Percentiles rank a stretch among this genome's conserved stretches.
These are phyloP conservation scores for Tenthredo livida DNA, from an alignment of 2,888 invertebrate genomes.

Conservation along the genomic window DNA sequence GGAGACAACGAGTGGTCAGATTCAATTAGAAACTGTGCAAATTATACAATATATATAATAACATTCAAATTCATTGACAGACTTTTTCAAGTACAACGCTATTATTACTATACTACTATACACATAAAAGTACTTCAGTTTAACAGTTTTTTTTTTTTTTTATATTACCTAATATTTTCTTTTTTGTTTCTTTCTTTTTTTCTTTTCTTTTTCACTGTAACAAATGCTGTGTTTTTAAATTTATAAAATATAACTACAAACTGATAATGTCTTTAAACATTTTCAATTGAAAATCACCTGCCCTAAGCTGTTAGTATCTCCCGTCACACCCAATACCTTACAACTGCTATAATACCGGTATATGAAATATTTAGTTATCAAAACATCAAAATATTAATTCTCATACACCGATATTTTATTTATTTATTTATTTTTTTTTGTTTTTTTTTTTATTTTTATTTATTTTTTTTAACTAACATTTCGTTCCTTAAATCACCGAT, in stretches of 20 bases:
- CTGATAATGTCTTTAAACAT: slow-evolving; percentile 27
- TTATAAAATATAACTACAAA: slow-evolving; percentile 48
- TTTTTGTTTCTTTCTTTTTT: neutral
- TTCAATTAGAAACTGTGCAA: slow-evolving; percentile 22
- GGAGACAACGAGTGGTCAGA: slow-evolving; percentile 29
- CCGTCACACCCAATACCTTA: slow-evolving; percentile 44
- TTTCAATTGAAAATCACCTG: slow-evolving; percentile 33
- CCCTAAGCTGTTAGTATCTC: slow-evolving; percentile 39
- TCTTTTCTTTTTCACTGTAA: neutral
- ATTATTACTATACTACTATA: slow-evolving; percentile 35
- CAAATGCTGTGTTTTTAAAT: slow-evolving; percentile 28
- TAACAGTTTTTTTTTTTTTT: neutral
- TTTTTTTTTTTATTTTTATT: slow-evolving; percentile 24
- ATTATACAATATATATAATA: neutral
- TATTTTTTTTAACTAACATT: slow-evolving; percentile 56
- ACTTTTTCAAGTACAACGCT: slow-evolving; percentile 35
- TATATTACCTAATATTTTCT: neutral
- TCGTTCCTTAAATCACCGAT: slow-evolving; percentile 59
- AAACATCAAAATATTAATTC: slow-evolving; percentile 51
- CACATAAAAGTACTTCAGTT: slow-evolving; percentile 2
- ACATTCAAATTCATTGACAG: slow-evolving; percentile 22
- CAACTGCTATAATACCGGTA: slow-evolving; percentile 50
- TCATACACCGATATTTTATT: slow-evolving; percentile 49
- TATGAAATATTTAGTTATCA: slow-evolving; percentile 53
- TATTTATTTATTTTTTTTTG: slow-evolving; percentile 53